phyloP scores from a whole-genome alignment of 2,797 vertebrate genomes.

The Onychomys leucogaster region DNA sequence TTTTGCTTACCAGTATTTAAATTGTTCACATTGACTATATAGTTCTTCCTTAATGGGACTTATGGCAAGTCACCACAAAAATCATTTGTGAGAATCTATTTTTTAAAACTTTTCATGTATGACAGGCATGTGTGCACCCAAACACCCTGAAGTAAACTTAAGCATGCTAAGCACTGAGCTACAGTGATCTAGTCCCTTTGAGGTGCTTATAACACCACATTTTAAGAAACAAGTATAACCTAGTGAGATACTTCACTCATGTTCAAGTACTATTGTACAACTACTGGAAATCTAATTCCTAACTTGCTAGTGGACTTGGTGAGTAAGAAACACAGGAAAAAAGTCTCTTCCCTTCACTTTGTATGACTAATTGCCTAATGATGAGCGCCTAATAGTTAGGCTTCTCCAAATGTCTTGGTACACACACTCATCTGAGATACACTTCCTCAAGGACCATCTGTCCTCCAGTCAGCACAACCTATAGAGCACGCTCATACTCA shows the following conservation, averaged over 20 bases:
- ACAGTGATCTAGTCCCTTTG: background rate
- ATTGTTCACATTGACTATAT: background rate
- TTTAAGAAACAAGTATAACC: background rate
- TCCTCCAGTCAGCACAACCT: background rate
- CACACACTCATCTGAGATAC: background rate
- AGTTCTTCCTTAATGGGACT: constrained; percentile 19
- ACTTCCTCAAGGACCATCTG: background rate
- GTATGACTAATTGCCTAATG: background rate
- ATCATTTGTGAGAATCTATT: background rate
- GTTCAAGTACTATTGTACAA: background rate
- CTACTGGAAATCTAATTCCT: background rate
- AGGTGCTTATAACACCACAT: background rate
- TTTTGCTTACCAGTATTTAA: background rate
- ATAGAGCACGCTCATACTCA: background rate
- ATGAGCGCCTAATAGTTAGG: background rate
- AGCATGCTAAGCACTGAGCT: background rate
- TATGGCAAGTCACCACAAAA: background rate
- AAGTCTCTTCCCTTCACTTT: background rate
- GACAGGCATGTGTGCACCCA: background rate
- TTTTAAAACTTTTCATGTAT: background rate
- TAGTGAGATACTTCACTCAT: background rate
- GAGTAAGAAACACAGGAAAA: background rate
- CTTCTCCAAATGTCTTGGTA: background rate
- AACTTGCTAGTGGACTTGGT: background rate
- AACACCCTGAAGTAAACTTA: background rate